Conservation (phyloP, 2,797 vertebrate genomes). For the Mus spretus region DNA sequence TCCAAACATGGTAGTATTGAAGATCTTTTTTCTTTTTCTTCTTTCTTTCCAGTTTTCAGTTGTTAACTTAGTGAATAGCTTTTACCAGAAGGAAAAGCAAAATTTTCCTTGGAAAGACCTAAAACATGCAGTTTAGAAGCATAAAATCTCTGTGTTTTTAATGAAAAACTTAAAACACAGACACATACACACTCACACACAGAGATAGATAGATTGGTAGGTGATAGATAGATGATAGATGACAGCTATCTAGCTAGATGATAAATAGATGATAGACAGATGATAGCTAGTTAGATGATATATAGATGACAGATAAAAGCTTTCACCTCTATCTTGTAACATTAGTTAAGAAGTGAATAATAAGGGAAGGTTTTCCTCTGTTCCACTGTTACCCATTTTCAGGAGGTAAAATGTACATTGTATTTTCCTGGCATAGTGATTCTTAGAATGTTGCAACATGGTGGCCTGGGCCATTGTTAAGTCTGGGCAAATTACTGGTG, state of each 20-base stretch:
- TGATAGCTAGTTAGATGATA: background rate
- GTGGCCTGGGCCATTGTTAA: slow-evolving; percentile 46
- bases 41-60: background rate
- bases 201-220: background rate
- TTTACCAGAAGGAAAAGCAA: slow-evolving; percentile 38
- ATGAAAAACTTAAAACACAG: background rate
- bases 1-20: slow-evolving; percentile 63
- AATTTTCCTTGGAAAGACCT: slow-evolving; percentile 71
- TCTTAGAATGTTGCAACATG: slow-evolving; percentile 62
- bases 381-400: background rate
- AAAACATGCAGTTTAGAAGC: slow-evolving; percentile 51
- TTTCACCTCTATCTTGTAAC: slow-evolving; percentile 45
- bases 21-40: slow-evolving; percentile 43
- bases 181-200: background rate
- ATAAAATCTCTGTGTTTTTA: background rate
- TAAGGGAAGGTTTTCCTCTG: slow-evolving; percentile 27
- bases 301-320: too few species aligned
- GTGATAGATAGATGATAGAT: background rate
- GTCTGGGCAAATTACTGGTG: slow-evolving; percentile 45
- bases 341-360: slow-evolving; percentile 65
- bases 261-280: background rate
- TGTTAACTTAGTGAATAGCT: slow-evolving; percentile 53
- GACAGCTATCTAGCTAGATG: too few species aligned
- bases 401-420: slow-evolving; percentile 37
- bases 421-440: slow-evolving; percentile 39